These are phyloP conservation scores for Gymnoscelis rufifasciata DNA, from an alignment of 2,888 invertebrate genomes.

Conservation along the genomic window DNA sequence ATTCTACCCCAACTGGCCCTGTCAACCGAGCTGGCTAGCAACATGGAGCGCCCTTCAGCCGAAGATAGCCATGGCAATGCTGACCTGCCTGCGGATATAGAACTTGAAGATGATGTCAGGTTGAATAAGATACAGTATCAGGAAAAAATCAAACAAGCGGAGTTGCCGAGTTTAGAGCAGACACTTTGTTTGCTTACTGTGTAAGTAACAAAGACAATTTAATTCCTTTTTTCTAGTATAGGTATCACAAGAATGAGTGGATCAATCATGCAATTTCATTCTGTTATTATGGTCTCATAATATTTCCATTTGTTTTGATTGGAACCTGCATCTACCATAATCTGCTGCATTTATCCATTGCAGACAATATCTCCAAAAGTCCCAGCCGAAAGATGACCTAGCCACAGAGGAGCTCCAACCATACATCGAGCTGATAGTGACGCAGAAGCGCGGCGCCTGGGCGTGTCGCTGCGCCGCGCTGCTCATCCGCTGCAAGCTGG, in stretches of 20 bases:
- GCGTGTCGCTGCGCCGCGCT: constrained; percentile 86
- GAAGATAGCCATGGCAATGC: constrained; percentile 70
- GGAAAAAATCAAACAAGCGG: constrained; percentile 69
- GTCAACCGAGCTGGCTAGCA: constrained; percentile 75
- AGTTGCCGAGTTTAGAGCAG: constrained; percentile 86
- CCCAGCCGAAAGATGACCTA: constrained; percentile 88
- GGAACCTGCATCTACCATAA: too few relatives aligned
- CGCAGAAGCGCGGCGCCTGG: constrained; percentile 86
- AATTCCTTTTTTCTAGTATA: too few relatives aligned
- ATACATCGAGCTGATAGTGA: constrained; percentile 82
- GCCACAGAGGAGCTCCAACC: constrained; percentile 90
- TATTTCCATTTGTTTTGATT: too few relatives aligned
- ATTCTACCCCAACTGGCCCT: constrained; percentile 90
- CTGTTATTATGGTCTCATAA: too few relatives aligned
- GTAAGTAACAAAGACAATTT: constrained; percentile 80
- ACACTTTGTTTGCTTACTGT: constrained; percentile 87
- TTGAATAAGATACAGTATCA: constrained; percentile 87
- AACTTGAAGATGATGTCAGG: constrained; percentile 91
- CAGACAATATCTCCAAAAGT: constrained; percentile 85
- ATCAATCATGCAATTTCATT: too few relatives aligned
- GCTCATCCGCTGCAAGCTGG: constrained; percentile 86
- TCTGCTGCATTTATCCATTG: too few relatives aligned
- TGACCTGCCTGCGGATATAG: constrained; percentile 81
- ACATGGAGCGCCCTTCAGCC: constrained; percentile 60
- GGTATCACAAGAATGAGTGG: too few relatives aligned